phyloP scores from a whole-genome alignment of 1,140 invertebrate species.

The Lepidurus arcticus region DNA sequence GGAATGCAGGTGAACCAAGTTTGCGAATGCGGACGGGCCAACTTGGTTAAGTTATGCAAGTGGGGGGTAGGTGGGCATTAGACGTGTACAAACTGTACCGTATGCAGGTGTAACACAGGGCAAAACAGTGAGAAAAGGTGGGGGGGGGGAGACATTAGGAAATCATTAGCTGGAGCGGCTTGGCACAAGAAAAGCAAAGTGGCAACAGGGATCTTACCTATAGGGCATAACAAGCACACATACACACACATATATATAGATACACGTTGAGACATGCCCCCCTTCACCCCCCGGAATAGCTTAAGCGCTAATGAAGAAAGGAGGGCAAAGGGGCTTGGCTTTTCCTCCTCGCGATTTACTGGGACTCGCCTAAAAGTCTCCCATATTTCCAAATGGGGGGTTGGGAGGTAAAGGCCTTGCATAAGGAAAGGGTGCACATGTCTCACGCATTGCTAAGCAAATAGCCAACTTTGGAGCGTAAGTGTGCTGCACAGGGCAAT shows the following conservation, averaged over 20 bases:
- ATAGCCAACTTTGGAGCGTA: neutral
- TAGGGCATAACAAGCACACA: neutral
- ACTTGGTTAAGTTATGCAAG: neutral
- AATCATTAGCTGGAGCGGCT: neutral
- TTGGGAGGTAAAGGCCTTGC: neutral
- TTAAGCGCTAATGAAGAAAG: neutral
- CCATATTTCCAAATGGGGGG: neutral
- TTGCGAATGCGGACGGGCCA: too few relatives aligned
- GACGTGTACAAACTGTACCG: neutral
- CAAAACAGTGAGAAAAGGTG: neutral
- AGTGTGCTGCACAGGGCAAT: neutral
- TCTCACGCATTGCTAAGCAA: conserved; percentile 17
- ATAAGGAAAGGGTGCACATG: neutral
- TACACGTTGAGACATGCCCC: neutral
- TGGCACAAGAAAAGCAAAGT: neutral
- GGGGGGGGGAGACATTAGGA: neutral
- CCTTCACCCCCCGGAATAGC: neutral
- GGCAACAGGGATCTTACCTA: neutral
- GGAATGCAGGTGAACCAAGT: too few relatives aligned
- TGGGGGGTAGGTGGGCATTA: neutral
- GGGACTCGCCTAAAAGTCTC: too few relatives aligned
- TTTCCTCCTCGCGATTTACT: neutral
- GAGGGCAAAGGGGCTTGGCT: neutral
- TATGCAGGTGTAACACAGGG: neutral
- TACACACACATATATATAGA: neutral